Conservation (phyloP, 2,888 invertebrate species). For the Nasonia oneida region DNA sequence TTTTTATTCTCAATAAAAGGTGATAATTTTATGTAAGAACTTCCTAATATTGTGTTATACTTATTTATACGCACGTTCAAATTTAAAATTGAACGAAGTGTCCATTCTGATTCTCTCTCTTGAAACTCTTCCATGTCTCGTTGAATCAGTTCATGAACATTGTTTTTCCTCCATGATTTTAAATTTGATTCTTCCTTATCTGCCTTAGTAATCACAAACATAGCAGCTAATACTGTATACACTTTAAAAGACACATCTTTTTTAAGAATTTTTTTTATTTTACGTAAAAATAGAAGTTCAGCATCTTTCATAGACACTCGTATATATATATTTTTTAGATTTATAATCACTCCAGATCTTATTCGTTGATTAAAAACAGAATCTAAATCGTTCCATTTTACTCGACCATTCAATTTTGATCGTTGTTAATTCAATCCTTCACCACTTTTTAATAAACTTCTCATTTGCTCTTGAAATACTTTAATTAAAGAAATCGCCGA, state of each 20-base stretch:
- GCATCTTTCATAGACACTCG: too few species aligned
- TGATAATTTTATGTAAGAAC: background rate
- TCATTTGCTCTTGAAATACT: too few species aligned
- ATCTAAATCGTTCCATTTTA: too few species aligned
- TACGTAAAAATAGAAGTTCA: too few species aligned
- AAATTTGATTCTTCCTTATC: background rate
- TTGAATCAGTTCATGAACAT: background rate
- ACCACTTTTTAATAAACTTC: too few species aligned
- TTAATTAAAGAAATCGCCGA: too few species aligned
- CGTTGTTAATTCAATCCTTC: too few species aligned
- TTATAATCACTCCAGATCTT: too few species aligned
- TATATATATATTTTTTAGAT: too few species aligned
- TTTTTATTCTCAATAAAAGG: too few species aligned
- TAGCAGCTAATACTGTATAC: background rate
- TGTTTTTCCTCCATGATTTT: background rate
- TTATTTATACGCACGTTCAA: background rate
- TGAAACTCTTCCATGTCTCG: background rate
- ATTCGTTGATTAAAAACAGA: too few species aligned
- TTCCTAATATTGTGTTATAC: background rate
- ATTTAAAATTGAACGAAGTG: background rate
- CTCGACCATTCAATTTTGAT: too few species aligned
- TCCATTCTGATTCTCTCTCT: background rate
- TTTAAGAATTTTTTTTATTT: background rate
- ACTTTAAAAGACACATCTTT: background rate
- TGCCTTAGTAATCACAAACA: background rate